Base-by-base conservation (phyloP, 2,113 vertebrate species). In the Solea solea region DNA sequence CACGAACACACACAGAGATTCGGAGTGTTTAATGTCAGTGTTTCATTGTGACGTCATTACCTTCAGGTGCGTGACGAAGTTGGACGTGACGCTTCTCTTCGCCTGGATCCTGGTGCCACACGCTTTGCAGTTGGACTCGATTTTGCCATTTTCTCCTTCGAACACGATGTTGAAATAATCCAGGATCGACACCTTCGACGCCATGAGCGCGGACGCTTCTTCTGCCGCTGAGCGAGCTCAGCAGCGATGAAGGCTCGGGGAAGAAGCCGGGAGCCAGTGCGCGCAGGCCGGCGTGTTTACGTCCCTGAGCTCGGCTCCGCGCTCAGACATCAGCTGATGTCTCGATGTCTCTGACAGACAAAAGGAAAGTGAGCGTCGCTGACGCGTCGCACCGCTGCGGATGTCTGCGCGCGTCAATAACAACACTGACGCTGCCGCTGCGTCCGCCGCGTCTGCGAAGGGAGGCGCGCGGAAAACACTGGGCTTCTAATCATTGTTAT, bases 11-110 rank as follows among this genome's bases (percentile, higher is more conserved):
- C 34, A 3, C 5, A 2, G 3, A 34, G 45, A 48, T 2, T 10
- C 11, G 45, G 44, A 9, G 3, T 12, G 8, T 45, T 9, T 45
- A 8, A 48, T 64, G 56, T 55, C 7, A 34, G 34, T 34, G 34
- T 76, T 61, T 52, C 25, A 48, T 65, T 83, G 74, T 54, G 57
- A 58, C 67, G 56, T 55, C 7, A 55, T 80, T 91, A 94, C 94
- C 93, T 94, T 94, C 27, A 94, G 91, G 83, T 94, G 94, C 71
- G 94, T 94, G 76, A 94, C 94, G 89, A 94, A 94, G 92, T 94
- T 94, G 74, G 94, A 94, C 74, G 94, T 94, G 71, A 94, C 94
- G 49, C 93, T 94, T 51, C 94, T 76, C 76, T 94, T 94, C 66
- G 94, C 94, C 86, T 94, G 94, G 67, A 94, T 94, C 62, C 93